phyloP scores from a whole-genome alignment of 2,888 invertebrate species.

The Noctua fimbriata region DNA sequence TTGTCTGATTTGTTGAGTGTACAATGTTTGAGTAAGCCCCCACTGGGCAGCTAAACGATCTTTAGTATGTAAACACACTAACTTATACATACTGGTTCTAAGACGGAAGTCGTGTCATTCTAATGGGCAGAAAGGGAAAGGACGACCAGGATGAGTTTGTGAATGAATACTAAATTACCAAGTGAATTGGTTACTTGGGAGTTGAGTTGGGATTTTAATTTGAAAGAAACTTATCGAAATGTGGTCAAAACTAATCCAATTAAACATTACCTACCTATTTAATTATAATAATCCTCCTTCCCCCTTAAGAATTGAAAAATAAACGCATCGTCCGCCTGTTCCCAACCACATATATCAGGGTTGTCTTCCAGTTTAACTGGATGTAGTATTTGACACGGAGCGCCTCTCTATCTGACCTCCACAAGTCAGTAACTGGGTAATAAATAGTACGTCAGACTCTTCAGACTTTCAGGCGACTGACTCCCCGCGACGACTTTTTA shows the following conservation, averaged over 20 bases:
- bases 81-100: conserved; percentile 22
- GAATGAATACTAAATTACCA: not conserved
- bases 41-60: conserved; percentile 6
- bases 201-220: not conserved
- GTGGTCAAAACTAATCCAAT: not conserved
- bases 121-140: conserved; percentile 17
- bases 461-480: not conserved
- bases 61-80: conserved; percentile 19
- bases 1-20: not conserved
- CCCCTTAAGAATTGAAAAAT: not conserved
- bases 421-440: no score
- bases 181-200: not conserved
- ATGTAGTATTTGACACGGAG: no score
- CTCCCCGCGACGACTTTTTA: not conserved
- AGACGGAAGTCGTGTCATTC: conserved; percentile 18
- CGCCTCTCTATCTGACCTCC: no score
- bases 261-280: not conserved
- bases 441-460: no score
- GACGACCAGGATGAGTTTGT: not conserved
- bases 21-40: conserved; percentile 6
- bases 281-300: not conserved
- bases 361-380: no score
- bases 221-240: not conserved
- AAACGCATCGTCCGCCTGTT: not conserved
- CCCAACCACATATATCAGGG: not conserved